Evolutionary conservation across 2,888 invertebrate species (phyloP).

Genomic region (Drosophila emarginata): DNA sequence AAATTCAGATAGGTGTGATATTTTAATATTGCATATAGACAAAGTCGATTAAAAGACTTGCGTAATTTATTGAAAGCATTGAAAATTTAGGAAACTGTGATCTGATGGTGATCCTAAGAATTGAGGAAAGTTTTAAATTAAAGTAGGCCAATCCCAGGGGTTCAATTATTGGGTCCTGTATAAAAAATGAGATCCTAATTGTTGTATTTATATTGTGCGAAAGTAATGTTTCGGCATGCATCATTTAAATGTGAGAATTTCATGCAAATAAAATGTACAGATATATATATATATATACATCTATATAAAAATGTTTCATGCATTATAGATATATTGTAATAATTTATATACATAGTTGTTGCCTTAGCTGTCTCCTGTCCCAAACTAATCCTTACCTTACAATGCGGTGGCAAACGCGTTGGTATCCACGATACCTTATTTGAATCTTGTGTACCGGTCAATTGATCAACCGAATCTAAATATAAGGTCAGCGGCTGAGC

Average conservation of each 20-base stretch:
- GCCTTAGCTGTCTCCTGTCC: background rate
- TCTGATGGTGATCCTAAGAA: no score
- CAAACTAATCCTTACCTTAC: slow-evolving; percentile 87
- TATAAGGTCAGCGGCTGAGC: slow-evolving; percentile 95
- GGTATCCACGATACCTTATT: slow-evolving; percentile 99
- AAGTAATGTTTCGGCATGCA: background rate
- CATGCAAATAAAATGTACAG: slow-evolving; percentile 41
- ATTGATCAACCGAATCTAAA: slow-evolving; percentile 97
- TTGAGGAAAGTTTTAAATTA: no score
- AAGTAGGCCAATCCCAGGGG: background rate
- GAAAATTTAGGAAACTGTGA: no score
- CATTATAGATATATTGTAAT: slow-evolving; percentile 14
- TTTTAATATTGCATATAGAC: no score
- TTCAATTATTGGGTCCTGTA: no score
- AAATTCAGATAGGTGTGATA: no score
- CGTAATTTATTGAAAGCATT: no score
- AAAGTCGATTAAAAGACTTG: no score
- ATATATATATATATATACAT: background rate
- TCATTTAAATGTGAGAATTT: slow-evolving; percentile 15
- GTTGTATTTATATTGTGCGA: background rate
- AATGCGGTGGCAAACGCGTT: slow-evolving; percentile 92
- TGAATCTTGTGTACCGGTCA: slow-evolving; percentile 96
- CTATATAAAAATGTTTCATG: slow-evolving; percentile 39
- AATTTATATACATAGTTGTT: slow-evolving; percentile 20
- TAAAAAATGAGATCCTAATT: background rate